Conservation (phyloP, 1,140 invertebrate species). For the Ctenoplectra terminalis region DNA sequence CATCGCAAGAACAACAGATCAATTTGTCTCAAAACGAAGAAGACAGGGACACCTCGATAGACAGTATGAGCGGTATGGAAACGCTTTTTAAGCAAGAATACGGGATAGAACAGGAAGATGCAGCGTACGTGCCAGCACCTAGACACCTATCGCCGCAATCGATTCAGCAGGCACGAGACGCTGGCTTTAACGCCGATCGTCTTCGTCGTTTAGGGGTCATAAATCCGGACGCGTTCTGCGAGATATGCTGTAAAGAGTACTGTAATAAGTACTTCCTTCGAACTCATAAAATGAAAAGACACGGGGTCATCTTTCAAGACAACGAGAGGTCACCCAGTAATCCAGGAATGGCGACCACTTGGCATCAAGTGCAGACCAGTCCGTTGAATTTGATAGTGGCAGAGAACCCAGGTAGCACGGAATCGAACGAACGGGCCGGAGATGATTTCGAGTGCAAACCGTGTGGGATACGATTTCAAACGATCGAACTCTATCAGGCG, state of each 20-base stretch:
- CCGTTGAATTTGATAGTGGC: conserved; percentile 86
- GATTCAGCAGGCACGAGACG: conserved; percentile 85
- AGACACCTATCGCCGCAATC: conserved; percentile 85
- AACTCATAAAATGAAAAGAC: conserved; percentile 94
- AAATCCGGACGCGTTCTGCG: conserved; percentile 95
- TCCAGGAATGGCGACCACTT: conserved; percentile 75
- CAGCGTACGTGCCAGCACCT: conserved; percentile 83
- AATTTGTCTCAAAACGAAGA: conserved; percentile 53
- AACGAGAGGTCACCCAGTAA: conserved; percentile 81
- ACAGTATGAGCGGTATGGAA: conserved; percentile 77
- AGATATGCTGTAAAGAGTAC: conserved; percentile 97
- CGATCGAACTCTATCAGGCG: conserved; percentile 82
- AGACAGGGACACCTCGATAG: conserved; percentile 43
- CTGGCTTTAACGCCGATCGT: conserved; percentile 87
- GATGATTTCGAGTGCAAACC: conserved; percentile 83
- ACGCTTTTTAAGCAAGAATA: conserved; percentile 79
- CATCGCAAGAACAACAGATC: conserved; percentile 54
- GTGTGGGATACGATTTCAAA: conserved; percentile 85
- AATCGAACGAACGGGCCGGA: conserved; percentile 71
- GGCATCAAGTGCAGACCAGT: conserved; percentile 85
- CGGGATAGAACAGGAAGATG: conserved; percentile 84
- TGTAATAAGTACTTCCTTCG: conserved; percentile 97
- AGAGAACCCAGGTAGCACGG: conserved; percentile 75
- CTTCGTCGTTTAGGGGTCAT: conserved; percentile 90
- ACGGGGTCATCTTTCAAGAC: conserved; percentile 87